Base-by-base conservation (phyloP, 2,888 invertebrate species). In the Chironomus riparius region DNA sequence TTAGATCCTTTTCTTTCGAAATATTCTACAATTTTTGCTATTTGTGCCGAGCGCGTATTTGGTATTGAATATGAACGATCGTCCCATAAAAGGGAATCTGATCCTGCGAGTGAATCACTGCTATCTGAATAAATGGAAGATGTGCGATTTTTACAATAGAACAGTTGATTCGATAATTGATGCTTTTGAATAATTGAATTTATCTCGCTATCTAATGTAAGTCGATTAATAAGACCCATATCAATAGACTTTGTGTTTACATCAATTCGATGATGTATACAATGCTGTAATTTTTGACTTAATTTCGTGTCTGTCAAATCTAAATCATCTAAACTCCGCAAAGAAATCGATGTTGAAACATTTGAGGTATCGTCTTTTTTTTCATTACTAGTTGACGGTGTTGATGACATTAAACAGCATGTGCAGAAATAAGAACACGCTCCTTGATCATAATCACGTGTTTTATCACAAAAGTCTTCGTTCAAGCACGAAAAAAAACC, bases 401-500 rank as follows among this genome's bases (percentile, higher is more conserved):
- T 77, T 12, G 78, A 73, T 50, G 65, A 47, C 6, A 48, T 47
- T 12, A 38, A 18, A 50, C 62, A 76, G 18, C 65, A 76, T 48
- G 47, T 76, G 21, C 70, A 71, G 21, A 50, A 68, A 50, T 85
- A 85, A 78, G 82, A 84, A 77, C 88, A 88, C 48, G 62, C 28
- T 10, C 38, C 38, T 1, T 62, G 18, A 65, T 74, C 74, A 4
- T 68, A 47, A 68, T 74, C 68, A 47, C 72, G 72, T n/a, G 74
- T 61, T 48, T 74, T 74, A 74, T 74, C 74, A 74, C 74, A 65
- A 78, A 89, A 87, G 81, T 92, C 92, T 81, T 92, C 92, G 80
- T 93, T 93, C 78, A 93, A 91, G 80, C 92, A 93, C 76, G 93
- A 93, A 87, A 93, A 95, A 82, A 95, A 94, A 21, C 95, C 95